phyloP scores from a whole-genome alignment of 1,140 invertebrate genomes.

The Euura saliciscinereae region DNA sequence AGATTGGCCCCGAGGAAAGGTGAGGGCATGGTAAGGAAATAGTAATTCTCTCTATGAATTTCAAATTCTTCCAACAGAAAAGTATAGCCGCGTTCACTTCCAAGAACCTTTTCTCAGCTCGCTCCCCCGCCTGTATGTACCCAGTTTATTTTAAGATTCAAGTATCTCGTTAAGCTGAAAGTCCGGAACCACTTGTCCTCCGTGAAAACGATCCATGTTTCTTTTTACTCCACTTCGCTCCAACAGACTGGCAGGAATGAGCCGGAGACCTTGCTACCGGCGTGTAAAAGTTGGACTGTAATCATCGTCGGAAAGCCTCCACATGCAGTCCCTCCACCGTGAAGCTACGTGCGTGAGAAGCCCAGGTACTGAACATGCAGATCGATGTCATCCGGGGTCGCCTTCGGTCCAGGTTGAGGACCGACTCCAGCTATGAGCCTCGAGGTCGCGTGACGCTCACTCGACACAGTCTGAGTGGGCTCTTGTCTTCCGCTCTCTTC shows the following conservation, averaged over 20 bases:
- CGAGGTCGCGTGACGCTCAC: neutral
- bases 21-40: neutral
- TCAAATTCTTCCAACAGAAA: neutral
- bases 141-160: neutral
- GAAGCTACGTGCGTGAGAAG: neutral
- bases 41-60: constrained; percentile 7
- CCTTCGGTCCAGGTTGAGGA: neutral
- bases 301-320: constrained; percentile 9
- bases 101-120: neutral
- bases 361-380: neutral
- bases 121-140: neutral
- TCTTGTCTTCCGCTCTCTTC: neutral
- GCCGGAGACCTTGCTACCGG: no score
- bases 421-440: neutral
- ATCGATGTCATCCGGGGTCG: neutral
- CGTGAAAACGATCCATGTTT: no score
- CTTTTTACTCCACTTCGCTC: no score
- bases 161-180: neutral
- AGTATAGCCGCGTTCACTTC: neutral
- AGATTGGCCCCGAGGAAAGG: neutral
- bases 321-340: constrained; percentile 21
- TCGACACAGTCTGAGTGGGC: neutral
- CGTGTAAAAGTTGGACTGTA: neutral
- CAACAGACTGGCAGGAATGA: no score
- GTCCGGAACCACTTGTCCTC: neutral